Evolutionary conservation across 2,113 vertebrate genomes (phyloP).

Genomic region (Hippocampus guttulatus): DNA sequence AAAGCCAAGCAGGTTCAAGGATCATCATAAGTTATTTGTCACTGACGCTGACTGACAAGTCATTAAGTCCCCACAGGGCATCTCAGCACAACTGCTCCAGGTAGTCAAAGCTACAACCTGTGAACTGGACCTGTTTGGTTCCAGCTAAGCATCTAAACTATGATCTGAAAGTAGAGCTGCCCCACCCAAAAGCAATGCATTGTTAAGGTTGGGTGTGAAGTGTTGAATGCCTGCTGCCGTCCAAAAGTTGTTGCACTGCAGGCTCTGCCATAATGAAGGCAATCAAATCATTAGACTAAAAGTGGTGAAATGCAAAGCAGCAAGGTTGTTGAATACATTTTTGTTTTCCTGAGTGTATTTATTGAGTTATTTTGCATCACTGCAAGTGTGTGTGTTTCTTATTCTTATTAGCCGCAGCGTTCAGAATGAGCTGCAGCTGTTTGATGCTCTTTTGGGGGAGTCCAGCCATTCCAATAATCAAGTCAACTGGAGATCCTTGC

Average conservation of each 20-base stretch:
- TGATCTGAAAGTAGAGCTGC: conserved; percentile 18
- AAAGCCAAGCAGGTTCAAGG: background rate
- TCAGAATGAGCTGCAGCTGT: too few species aligned
- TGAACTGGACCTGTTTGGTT: conserved; percentile 10
- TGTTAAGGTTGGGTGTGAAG: background rate
- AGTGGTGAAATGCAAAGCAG: background rate
- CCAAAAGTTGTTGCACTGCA: background rate
- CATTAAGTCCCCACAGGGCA: background rate
- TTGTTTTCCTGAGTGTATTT: background rate
- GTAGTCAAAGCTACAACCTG: conserved; percentile 10
- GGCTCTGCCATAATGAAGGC: background rate
- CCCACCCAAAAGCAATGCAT: background rate
- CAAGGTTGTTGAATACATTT: background rate
- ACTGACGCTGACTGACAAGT: conserved; percentile 20
- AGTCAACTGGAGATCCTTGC: too few species aligned
- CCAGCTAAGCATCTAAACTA: conserved; percentile 14
- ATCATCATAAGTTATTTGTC: conserved; percentile 8
- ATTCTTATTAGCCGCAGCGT: too few species aligned
- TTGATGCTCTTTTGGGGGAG: too few species aligned
- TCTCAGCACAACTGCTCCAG: background rate
- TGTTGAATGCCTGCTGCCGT: background rate
- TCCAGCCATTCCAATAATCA: too few species aligned
- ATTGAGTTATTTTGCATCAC: background rate
- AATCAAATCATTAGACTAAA: background rate
- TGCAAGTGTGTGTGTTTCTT: background rate